Base-by-base conservation (phyloP, 2,797 vertebrate species). In the Chelonia mydas region DNA sequence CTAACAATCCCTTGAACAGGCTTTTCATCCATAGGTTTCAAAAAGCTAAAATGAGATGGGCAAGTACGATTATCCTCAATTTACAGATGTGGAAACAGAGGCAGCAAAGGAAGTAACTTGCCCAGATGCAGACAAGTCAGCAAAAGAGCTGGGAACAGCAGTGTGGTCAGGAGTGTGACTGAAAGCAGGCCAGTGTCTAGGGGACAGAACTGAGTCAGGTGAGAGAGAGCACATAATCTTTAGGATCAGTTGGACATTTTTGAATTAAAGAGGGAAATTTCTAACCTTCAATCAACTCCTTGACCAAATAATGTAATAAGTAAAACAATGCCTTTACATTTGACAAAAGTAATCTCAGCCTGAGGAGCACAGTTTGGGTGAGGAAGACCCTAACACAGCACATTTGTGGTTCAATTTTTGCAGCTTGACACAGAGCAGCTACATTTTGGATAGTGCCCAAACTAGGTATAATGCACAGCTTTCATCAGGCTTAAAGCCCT, bases 261-360 rank as follows among this genome's bases (percentile, higher is more conserved):
- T 76, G 41, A 72, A 90, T 0, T 0, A 59, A 45, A 45, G 37
- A 2, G 68, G 1, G 15, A 11, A 37, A 93, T 0, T 0, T 8
- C 77, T 21, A 16, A 55, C 11, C 80, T 87, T 81, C 84, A 92
- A 80, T 47, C 49, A 61, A 90, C 45, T 31, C 74, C 86, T 94
- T 78, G 50, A 86, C 57, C 45, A 88, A 2, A 0, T 16, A 54
- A 45, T 3, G 37, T 15, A 51, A 57, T 11, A 31, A 37, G 28
- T 7, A 3, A 86, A 17, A 81, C 8, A 3, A 78, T 2, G 90
- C 37, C 41, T 68, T 76, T 88, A 11, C 19, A 78, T 87, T 41
- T 33, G 77, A 27, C 47, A 89, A 55, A 89, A 96, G 33, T 25
- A 47, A 86, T 3, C 59, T 84, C 85, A 53, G 51, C 25, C 11